Conservation (phyloP, 2,113 vertebrate genomes). For the Entelurus aequoreus region DNA sequence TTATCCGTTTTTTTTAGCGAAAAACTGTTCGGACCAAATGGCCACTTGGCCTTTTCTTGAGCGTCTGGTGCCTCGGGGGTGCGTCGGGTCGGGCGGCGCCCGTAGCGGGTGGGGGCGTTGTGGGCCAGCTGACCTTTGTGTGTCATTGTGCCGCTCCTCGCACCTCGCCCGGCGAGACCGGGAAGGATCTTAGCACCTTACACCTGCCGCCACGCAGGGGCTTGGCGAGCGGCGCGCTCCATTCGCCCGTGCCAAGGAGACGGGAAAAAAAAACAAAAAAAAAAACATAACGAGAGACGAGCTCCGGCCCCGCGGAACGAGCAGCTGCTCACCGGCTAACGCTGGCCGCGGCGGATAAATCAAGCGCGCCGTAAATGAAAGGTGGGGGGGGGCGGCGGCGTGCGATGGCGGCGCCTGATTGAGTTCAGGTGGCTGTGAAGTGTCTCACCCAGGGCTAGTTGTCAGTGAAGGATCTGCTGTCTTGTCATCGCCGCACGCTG, state of each 20-base stretch:
- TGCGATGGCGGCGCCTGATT: slow-evolving; percentile 50
- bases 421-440: slow-evolving; percentile 68
- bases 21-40: too few species aligned
- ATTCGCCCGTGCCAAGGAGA: slow-evolving; percentile 7
- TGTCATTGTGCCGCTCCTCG: slow-evolving; percentile 67
- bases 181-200: slow-evolving; percentile 55
- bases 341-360: slow-evolving; percentile 42
- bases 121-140: slow-evolving; percentile 68
- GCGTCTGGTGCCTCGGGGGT: too few species aligned
- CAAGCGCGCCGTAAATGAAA: slow-evolving; percentile 50
- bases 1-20: too few species aligned
- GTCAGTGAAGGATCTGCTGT: slow-evolving; percentile 68
- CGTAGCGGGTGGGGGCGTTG: slow-evolving; percentile 35
- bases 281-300: neutral
- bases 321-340: slow-evolving; percentile 11
- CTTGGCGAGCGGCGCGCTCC: slow-evolving; percentile 15
- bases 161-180: slow-evolving; percentile 64
- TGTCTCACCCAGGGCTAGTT: slow-evolving; percentile 70
- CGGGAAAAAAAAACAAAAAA: neutral
- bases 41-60: too few species aligned
- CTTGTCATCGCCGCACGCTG: slow-evolving; percentile 48
- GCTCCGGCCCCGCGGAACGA: slow-evolving; percentile 4
- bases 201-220: slow-evolving; percentile 53
- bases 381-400: slow-evolving; percentile 55
- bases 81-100: too few species aligned